Evolutionary conservation across 1,140 invertebrate genomes (phyloP), one percentile per base, ranked within the genome.

Genomic region (Nebria ingens): DNA sequence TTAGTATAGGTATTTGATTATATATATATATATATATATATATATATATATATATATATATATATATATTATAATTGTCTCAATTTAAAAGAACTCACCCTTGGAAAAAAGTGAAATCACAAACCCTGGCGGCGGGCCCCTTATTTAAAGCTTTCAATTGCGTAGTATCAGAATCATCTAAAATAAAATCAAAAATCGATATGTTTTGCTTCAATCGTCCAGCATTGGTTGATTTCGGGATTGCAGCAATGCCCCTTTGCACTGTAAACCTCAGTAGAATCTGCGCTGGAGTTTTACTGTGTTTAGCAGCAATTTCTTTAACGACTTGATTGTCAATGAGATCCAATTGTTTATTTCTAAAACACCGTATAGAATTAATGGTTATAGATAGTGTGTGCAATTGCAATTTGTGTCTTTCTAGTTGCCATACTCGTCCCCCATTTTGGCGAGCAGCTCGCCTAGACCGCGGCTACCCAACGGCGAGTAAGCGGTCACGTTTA

Each of bases 211-310:
- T 79, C 1, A 94, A 75, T 62, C 90, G 78, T 6, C 78, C 68
- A 0, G 81, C 73, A 64, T 83, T 89, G 0, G 81, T 82, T 66
- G 87, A 91, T 73, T 94, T 95, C 42, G 91, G 91, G 66, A 95
- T 91, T 15, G 87, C 85, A 38, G 80, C 73, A 6, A 92, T 72
- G 9, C 81, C 83, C 52, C 80, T 74, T 68, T 91, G 83, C 0
- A 91, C 65, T 49, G 87, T 76, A 70, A 86, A 87, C 40, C 85
- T 76, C 0, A 95, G 67, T 38, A 93, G 72, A 49, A 95, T 72
- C 73, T 93, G 89, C 1, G 87, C 89, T 3, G 86, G 70, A 0
- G 82, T 81, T 68, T 86, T 89, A 2, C 75, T 72, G 65, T 90
- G 78, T 15, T 77, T 76, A 2, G 76, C 64, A 0, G 89, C 85